Evolutionary conservation across 2,888 invertebrate genomes (phyloP).

Genomic region (Rhagonycha lutea): DNA sequence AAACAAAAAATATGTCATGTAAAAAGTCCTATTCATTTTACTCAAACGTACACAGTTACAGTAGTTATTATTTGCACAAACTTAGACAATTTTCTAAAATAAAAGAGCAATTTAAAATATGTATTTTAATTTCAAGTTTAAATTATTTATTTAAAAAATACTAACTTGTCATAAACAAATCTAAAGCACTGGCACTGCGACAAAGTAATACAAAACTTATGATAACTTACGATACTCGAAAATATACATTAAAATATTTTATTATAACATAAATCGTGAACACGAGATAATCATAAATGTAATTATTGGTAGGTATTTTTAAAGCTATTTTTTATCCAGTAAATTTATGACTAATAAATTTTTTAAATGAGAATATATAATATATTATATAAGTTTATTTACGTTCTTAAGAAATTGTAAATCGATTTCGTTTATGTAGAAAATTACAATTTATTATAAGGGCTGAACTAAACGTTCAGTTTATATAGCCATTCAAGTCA

Average conservation of each 20-base stretch:
- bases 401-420: neutral
- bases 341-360: neutral
- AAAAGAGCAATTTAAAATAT: neutral
- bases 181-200: too few species aligned
- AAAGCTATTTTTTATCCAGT: neutral
- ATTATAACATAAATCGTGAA: neutral
- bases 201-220: too few species aligned
- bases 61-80: neutral
- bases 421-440: slow-evolving; percentile 1
- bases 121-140: too few species aligned
- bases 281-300: neutral
- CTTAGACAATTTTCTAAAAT: neutral
- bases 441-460: slow-evolving; percentile 4
- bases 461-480: neutral
- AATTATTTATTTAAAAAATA: too few species aligned
- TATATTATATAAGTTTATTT: neutral
- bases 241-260: neutral
- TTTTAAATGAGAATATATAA: slow-evolving; percentile 1
- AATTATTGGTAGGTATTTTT: neutral
- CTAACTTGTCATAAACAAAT: too few species aligned
- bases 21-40: slow-evolving; percentile 5
- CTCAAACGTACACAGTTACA: slow-evolving; percentile 3
- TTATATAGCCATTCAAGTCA: slow-evolving; percentile 3
- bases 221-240: neutral
- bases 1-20: slow-evolving; percentile 14